Conservation (phyloP, 2,113 vertebrate genomes). For the Zosterops lateralis region DNA sequence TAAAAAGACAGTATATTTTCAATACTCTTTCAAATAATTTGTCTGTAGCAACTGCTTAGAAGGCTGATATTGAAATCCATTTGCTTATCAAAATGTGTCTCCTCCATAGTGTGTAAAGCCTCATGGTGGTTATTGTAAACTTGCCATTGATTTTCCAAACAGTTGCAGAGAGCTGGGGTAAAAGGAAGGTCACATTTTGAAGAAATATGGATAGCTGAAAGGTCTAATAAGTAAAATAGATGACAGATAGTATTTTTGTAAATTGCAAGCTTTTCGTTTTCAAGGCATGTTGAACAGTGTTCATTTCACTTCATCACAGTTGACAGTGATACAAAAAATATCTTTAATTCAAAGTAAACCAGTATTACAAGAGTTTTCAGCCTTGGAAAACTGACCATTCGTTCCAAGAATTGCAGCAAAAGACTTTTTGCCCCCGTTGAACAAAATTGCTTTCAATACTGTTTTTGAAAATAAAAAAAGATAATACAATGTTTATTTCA, state of each 20-base stretch:
- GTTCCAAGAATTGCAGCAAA: not conserved
- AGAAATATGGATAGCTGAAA: not conserved
- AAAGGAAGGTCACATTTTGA: conserved; percentile 37
- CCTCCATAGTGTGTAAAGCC: not conserved
- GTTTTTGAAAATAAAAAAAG: not conserved
- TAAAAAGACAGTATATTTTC: not conserved
- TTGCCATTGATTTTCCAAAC: conserved; percentile 45
- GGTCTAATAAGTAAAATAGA: conserved; percentile 9
- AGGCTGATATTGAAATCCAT: conserved; percentile 1
- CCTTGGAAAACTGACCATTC: not conserved
- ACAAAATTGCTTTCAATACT: not conserved
- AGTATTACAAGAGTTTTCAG: not conserved
- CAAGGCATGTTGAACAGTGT: not conserved
- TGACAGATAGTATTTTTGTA: not conserved
- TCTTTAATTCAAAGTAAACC: not conserved
- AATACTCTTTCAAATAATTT: conserved; percentile 28
- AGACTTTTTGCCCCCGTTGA: not conserved
- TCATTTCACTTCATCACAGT: conserved; percentile 9
- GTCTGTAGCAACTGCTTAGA: conserved; percentile 10
- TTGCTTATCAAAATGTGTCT: conserved; percentile 50
- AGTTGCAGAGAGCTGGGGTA: not conserved
- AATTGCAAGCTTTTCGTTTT: not conserved
- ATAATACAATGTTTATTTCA: not conserved
- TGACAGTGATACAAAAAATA: not conserved
- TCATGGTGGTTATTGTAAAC: conserved; percentile 27